Evolutionary conservation across 2,888 invertebrate genomes (phyloP).

Genomic region (Tipula helvola): DNA sequence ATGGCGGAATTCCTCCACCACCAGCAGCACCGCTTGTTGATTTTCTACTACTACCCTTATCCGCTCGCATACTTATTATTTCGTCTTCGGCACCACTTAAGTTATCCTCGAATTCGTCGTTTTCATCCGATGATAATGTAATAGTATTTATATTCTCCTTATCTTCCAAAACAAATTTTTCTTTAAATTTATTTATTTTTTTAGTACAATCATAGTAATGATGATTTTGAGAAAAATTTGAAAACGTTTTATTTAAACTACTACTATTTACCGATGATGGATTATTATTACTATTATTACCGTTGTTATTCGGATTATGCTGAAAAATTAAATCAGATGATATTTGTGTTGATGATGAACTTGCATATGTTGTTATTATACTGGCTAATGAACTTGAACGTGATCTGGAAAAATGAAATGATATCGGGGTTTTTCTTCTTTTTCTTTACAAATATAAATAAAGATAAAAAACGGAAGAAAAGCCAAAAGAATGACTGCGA

Average conservation of each 20-base stretch:
- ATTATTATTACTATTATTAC: conserved; percentile 11
- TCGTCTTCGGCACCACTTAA: background rate
- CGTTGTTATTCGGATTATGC: conserved; percentile 23
- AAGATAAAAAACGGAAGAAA: background rate
- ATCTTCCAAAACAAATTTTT: conserved; percentile 11
- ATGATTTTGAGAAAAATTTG: background rate
- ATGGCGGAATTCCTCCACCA: conserved; percentile 29
- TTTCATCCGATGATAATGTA: conserved; percentile 9
- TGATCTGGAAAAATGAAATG: conserved; percentile 23
- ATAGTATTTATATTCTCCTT: conserved; percentile 15
- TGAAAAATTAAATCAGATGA: conserved; percentile 29
- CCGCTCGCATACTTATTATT: background rate
- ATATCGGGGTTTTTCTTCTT: background rate
- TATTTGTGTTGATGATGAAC: conserved; percentile 32
- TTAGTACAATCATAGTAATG: conserved; percentile 10
- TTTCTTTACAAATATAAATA: background rate
- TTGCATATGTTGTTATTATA: conserved; percentile 35
- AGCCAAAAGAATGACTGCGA: background rate
- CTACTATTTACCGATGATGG: background rate
- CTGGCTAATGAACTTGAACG: conserved; percentile 30
- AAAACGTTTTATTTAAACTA: background rate
- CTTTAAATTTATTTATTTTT: conserved; percentile 16
- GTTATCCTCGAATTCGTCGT: conserved; percentile 7
- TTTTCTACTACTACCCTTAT: background rate
- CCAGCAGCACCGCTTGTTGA: background rate